Conservation (phyloP, 2,888 invertebrate species). For the Macrosoma leucophasiata region DNA sequence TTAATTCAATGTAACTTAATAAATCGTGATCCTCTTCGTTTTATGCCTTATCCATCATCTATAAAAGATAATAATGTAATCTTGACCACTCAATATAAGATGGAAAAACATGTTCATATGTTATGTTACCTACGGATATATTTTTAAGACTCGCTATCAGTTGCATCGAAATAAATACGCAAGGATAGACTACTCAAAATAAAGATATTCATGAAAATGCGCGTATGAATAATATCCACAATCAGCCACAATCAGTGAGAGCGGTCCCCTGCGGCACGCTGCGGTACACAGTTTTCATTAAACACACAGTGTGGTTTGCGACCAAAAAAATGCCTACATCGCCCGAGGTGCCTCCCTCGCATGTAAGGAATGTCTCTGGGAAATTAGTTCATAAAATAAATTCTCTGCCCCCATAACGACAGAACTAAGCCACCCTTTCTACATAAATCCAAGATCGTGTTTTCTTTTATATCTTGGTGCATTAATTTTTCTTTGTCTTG, state of each 20-base stretch:
- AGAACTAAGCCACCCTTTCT: conserved; percentile 35
- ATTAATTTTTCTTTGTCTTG: conserved; percentile 15
- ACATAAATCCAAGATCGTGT: conserved; percentile 28
- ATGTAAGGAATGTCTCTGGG: conserved; percentile 65
- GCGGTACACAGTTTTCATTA: conserved; percentile 71
- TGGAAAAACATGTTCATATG: too few species aligned
- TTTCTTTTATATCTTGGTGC: conserved; percentile 27
- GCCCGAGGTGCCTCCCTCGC: conserved; percentile 53
- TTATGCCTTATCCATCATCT: too few species aligned
- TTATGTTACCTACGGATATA: too few species aligned
- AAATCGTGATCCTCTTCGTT: too few species aligned
- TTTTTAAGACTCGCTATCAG: too few species aligned
- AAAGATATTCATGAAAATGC: conserved; percentile 67
- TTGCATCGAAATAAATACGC: too few species aligned
- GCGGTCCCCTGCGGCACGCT: conserved; percentile 64
- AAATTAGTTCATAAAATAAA: conserved; percentile 70
- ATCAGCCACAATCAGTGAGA: conserved; percentile 65
- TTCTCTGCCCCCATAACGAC: conserved; percentile 42
- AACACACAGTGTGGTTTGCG: conserved; percentile 59
- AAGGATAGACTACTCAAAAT: too few species aligned
- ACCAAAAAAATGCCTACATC: conserved; percentile 56
- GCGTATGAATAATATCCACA: too few species aligned
- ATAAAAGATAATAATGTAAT: too few species aligned
- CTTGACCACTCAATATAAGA: too few species aligned
- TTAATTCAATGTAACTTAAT: too few species aligned